Evolutionary conservation across 2,888 invertebrate genomes (phyloP).

Genomic region (Archips xylosteana): DNA sequence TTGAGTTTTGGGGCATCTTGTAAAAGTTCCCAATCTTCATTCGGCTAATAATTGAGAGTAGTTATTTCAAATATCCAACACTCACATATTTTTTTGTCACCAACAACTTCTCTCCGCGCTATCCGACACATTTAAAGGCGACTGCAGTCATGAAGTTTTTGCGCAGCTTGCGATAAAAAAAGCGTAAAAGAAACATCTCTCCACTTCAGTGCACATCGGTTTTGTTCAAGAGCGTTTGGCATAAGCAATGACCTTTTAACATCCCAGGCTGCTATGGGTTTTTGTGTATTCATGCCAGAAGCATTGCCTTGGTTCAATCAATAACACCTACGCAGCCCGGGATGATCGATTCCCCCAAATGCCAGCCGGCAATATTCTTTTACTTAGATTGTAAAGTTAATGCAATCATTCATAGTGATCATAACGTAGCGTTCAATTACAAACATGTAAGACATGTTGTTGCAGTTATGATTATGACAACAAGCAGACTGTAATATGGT

Average conservation of each 20-base stretch:
- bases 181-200: background rate
- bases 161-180: background rate
- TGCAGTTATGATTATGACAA: background rate
- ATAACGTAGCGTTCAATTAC: background rate
- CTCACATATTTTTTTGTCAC: background rate
- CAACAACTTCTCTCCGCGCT: background rate
- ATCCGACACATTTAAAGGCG: background rate
- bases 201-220: conserved; percentile 5
- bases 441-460: background rate
- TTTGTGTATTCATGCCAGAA: conserved; percentile 20
- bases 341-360: conserved; percentile 52
- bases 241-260: conserved; percentile 28
- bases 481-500: background rate
- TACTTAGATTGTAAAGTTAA: conserved; percentile 1
- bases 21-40: no score
- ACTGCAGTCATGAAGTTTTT: background rate
- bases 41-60: no score
- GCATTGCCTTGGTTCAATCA: conserved; percentile 31
- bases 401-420: background rate
- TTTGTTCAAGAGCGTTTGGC: conserved; percentile 13
- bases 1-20: no score
- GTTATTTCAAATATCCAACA: background rate
- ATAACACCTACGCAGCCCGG: conserved; percentile 45
- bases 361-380: conserved; percentile 46
- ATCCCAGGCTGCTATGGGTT: conserved; percentile 20